These are phyloP conservation scores for Eubasilissa regina DNA, from an alignment of 1,140 invertebrate genomes.

Conservation along the genomic window DNA sequence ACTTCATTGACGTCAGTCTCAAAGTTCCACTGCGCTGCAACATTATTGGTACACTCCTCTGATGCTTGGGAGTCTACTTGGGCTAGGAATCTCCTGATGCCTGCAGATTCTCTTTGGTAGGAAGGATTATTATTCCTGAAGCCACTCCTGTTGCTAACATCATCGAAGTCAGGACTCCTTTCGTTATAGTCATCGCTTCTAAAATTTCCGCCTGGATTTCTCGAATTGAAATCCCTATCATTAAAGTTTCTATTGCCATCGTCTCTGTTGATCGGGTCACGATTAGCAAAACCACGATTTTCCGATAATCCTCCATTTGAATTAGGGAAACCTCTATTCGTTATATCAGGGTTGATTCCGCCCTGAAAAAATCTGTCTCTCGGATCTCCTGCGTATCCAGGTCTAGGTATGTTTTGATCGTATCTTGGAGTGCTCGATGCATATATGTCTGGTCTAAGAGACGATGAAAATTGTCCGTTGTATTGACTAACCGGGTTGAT, in stretches of 20 bases:
- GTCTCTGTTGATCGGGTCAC: conserved; percentile 59
- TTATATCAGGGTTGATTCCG: conserved; percentile 69
- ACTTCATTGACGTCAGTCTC: conserved; percentile 89
- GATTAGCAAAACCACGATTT: conserved; percentile 61
- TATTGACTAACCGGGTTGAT: conserved; percentile 65
- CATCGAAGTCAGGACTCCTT: conserved; percentile 29
- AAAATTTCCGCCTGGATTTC: conserved; percentile 24
- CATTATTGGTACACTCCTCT: conserved; percentile 85
- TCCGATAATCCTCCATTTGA: conserved; percentile 65
- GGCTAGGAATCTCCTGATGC: conserved; percentile 71
- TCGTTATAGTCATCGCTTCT: conserved; percentile 10
- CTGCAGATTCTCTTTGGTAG: conserved; percentile 63
- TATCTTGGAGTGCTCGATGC: conserved; percentile 67
- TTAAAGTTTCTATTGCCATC: conserved; percentile 35
- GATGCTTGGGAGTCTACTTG: conserved; percentile 82
- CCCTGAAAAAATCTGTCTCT: conserved; percentile 46
- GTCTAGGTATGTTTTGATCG: conserved; percentile 36
- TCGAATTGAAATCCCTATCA: conserved; percentile 25
- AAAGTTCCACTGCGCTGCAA: conserved; percentile 89
- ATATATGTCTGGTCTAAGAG: conserved; percentile 64
- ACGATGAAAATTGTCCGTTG: conserved; percentile 62
- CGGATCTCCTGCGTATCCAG: conserved; percentile 32
- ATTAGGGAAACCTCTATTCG: conserved; percentile 62
- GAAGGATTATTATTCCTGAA: conserved; percentile 62
- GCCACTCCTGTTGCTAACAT: conserved; percentile 50